Evolutionary conservation across 2,113 vertebrate species (phyloP).

Genomic region (Canis aureus): DNA sequence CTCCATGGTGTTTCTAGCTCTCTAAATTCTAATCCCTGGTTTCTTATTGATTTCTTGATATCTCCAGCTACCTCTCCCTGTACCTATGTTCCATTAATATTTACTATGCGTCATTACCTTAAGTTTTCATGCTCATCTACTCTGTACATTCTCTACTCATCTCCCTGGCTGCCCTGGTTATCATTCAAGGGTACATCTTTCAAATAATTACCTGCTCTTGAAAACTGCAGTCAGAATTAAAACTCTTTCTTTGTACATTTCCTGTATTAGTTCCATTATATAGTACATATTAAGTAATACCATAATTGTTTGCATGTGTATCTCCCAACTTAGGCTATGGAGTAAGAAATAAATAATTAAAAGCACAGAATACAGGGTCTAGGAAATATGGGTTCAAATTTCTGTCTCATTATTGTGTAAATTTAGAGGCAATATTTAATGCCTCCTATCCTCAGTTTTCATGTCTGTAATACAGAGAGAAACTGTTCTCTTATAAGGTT

Average conservation of each 20-base stretch:
- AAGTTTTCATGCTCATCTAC: background rate
- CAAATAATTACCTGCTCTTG: background rate
- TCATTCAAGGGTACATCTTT: background rate
- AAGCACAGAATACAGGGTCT: background rate
- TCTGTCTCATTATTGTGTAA: background rate
- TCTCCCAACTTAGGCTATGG: background rate
- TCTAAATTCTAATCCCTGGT: background rate
- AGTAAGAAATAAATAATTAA: background rate
- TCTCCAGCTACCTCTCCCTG: background rate
- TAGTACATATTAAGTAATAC: background rate
- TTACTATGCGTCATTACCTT: background rate
- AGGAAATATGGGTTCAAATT: constrained; percentile 4
- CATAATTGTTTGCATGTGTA: background rate
- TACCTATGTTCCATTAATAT: background rate
- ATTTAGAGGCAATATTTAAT: background rate
- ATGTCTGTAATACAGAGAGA: background rate
- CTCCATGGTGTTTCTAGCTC: background rate
- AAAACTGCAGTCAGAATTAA: background rate
- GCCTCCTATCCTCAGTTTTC: background rate
- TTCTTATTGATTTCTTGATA: background rate
- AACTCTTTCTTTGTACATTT: background rate
- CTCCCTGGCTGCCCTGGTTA: background rate
- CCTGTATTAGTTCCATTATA: background rate
- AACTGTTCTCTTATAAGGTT: background rate
- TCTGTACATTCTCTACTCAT: background rate